Conservation (phyloP, 64 coral and sea anemone genomes). For the Anthopleura sola region DNA sequence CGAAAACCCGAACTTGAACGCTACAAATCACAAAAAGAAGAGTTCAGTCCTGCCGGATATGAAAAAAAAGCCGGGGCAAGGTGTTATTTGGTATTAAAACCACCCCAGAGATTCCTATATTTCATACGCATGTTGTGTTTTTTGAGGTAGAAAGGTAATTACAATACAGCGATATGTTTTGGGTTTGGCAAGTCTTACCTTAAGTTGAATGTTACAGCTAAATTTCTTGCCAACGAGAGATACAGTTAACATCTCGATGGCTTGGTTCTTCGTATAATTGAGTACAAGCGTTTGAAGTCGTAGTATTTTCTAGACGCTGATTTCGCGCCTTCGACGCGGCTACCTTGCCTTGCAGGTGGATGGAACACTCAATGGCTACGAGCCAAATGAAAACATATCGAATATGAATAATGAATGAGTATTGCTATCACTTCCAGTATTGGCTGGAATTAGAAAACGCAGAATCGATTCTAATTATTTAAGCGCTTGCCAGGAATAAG, state of each 20-base stretch:
- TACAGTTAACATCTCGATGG: slow-evolving; percentile 33
- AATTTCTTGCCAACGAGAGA: slow-evolving; percentile 62
- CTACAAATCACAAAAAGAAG: not conserved
- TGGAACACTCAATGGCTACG: not conserved
- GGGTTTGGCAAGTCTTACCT: slow-evolving; percentile 21
- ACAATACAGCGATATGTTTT: slow-evolving; percentile 8
- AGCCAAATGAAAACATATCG: slow-evolving; percentile 24
- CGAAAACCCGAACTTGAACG: not conserved
- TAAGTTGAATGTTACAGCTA: slow-evolving; percentile 41
- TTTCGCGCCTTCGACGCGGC: slow-evolving; percentile 7
- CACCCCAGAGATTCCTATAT: not conserved
- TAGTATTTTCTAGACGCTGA: slow-evolving; percentile 1
- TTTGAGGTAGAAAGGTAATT: slow-evolving; percentile 2
- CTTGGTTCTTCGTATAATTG: not conserved
- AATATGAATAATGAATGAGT: slow-evolving; percentile 17
- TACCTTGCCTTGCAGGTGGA: not conserved
- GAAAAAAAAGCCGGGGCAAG: not conserved
- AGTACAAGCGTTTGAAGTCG: not conserved
- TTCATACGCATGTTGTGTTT: not conserved
- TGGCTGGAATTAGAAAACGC: not conserved
- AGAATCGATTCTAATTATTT: not conserved
- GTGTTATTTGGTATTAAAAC: not conserved
- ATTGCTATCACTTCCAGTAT: not conserved
- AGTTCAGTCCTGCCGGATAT: not conserved
- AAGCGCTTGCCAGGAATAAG: not conserved